phyloP scores from a whole-genome alignment of 2,113 vertebrate species.

The Rutilus rutilus region DNA sequence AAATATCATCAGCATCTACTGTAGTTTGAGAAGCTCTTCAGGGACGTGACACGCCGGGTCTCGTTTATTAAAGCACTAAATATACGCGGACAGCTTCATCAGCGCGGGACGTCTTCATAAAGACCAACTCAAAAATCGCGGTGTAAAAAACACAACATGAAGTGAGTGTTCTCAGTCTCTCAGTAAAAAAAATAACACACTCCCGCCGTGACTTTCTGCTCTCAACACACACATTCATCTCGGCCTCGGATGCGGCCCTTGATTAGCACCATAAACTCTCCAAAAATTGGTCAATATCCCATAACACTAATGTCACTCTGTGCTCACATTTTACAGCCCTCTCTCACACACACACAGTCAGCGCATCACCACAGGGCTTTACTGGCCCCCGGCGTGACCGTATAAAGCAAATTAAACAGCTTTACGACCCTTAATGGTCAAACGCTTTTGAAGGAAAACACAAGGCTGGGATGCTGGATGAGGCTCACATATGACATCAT shows the following conservation, averaged over 20 bases:
- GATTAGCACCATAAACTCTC: constrained; percentile 78
- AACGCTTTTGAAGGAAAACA: constrained; percentile 27
- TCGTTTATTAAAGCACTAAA: constrained; percentile 18
- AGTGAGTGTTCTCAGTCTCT: background rate
- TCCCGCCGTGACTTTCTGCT: background rate
- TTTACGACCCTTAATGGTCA: constrained; percentile 26
- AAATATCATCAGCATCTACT: background rate
- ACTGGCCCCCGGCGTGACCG: background rate
- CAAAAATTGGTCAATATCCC: constrained; percentile 77
- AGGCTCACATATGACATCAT: background rate
- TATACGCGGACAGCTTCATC: background rate
- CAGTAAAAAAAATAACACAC: constrained; percentile 24
- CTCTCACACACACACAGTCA: background rate
- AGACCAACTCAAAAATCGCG: background rate
- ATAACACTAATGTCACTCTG: constrained; percentile 76
- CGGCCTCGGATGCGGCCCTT: constrained; percentile 64
- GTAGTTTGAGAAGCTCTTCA: background rate
- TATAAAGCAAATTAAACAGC: constrained; percentile 27
- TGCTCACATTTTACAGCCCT: constrained; percentile 58
- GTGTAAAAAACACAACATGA: background rate
- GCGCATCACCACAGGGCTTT: constrained; percentile 14
- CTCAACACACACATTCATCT: constrained; percentile 56
- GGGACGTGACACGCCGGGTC: background rate
- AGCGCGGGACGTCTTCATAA: background rate
- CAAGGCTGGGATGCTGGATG: background rate